Evolutionary conservation across 2,797 vertebrate species (phyloP), one percentile per base, ranked within the genome.

Genomic region (Discoglossus pictus): DNA sequence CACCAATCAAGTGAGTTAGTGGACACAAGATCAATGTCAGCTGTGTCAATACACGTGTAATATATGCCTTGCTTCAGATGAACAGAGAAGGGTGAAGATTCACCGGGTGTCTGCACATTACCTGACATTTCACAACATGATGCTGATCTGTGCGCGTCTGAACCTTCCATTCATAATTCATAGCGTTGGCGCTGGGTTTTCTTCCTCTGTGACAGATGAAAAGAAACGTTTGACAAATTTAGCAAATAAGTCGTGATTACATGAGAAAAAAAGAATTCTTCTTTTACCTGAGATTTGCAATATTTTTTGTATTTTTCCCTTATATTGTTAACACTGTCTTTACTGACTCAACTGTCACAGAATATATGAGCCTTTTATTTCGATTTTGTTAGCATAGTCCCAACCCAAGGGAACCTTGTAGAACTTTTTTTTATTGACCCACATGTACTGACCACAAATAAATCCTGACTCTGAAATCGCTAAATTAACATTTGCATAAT

Each of bases 81-180:
- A 61, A 68, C 47, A 68, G 55, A 61, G 48, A 53, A n/a, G 39
- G 40, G 46, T 53, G 4, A 27, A 61, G 56, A 60, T 61, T 61
- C 36, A 36, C 65, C 44, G 27, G 12, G 25, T 31, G 24, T 25
- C 38, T 68, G 27, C 56, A 61, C 47, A 21, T 16, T 51, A 25
- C 18, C 56, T 61, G 47, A 61, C 56, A 61, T 61, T 61, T 68
- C 65, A 68, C 56, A 68, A 68, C 65, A 68, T 21, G 47, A 56
- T 61, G 43, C 39, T 46, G 55, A 66, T 43, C 43, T 27, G 54
- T 46, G 39, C 27, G 39, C 20, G 25, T 52, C 36, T 68, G 53
- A 68, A 68, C 55, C 36, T 47, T 68, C 25, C 23, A 62, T 69
- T 69, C 58, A 69, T 69, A 69, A 69, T 69, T 69, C 66, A 69